These are phyloP conservation scores for Agrilus biguttatus DNA, from an alignment of 2,888 invertebrate species.

Conservation along the genomic window DNA sequence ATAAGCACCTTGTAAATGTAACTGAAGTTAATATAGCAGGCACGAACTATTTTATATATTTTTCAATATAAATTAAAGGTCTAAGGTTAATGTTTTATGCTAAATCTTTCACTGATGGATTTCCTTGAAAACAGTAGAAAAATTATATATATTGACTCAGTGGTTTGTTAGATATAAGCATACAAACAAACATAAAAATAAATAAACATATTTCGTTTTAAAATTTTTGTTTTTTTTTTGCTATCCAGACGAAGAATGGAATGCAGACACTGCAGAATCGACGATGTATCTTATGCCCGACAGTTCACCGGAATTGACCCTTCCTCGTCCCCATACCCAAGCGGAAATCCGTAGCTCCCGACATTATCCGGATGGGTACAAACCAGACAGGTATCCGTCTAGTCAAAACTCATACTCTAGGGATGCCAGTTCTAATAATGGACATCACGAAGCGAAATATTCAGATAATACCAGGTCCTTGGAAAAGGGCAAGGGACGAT, in stretches of 20 bases:
- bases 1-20: too few species aligned
- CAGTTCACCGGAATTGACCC: conserved; percentile 32
- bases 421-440: conserved; percentile 36
- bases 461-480: conserved; percentile 14
- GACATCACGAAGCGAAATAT: conserved; percentile 22
- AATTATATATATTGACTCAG: too few species aligned
- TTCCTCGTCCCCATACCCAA: conserved; percentile 25
- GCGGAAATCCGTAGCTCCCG: conserved; percentile 1
- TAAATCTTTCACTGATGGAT: too few species aligned
- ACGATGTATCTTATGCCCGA: conserved; percentile 43
- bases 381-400: conserved; percentile 5
- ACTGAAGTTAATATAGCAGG: too few species aligned
- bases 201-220: too few species aligned
- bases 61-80: too few species aligned
- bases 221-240: conserved; percentile 8
- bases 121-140: too few species aligned
- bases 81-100: too few species aligned
- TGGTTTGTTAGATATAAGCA: too few species aligned
- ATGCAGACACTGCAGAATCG: conserved; percentile 42
- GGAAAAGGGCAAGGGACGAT: conserved; percentile 18
- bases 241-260: conserved; percentile 66
- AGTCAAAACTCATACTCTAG: conserved; percentile 18
- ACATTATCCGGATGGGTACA: conserved; percentile 6
- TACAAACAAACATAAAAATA: too few species aligned
- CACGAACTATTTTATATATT: too few species aligned